Conservation (phyloP, 2,888 invertebrate species). For the Nezara viridula region DNA sequence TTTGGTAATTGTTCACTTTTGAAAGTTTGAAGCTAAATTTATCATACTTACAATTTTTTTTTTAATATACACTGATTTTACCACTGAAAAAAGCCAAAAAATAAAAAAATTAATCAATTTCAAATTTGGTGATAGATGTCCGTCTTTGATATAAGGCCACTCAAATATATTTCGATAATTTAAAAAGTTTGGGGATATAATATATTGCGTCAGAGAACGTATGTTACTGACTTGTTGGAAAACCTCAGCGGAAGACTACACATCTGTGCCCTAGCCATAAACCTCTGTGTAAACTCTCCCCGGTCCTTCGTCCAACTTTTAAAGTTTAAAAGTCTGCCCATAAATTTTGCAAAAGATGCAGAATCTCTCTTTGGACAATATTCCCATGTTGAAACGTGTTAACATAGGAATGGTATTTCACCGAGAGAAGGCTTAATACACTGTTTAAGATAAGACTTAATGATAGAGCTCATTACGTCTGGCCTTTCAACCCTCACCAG, state of each 20-base stretch:
- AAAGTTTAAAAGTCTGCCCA: slow-evolving; percentile 1
- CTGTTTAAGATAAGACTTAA: not conserved
- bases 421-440: not conserved
- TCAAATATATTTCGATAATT: not conserved
- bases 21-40: too few species aligned
- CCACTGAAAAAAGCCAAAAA: too few species aligned
- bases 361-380: not conserved
- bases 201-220: not conserved
- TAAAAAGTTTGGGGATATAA: not conserved
- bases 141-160: too few species aligned
- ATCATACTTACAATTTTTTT: too few species aligned
- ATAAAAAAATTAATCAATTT: too few species aligned
- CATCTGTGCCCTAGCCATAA: not conserved
- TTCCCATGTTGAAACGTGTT: not conserved
- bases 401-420: not conserved
- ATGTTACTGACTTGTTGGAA: slow-evolving; percentile 9
- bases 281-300: not conserved
- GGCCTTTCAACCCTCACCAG: not conserved
- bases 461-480: not conserved
- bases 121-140: too few species aligned
- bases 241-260: not conserved
- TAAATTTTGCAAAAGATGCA: not conserved
- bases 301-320: not conserved
- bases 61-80: too few species aligned
- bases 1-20: too few species aligned